Conservation (phyloP, 2,888 invertebrate genomes). For the Clitarchus hookeri region DNA sequence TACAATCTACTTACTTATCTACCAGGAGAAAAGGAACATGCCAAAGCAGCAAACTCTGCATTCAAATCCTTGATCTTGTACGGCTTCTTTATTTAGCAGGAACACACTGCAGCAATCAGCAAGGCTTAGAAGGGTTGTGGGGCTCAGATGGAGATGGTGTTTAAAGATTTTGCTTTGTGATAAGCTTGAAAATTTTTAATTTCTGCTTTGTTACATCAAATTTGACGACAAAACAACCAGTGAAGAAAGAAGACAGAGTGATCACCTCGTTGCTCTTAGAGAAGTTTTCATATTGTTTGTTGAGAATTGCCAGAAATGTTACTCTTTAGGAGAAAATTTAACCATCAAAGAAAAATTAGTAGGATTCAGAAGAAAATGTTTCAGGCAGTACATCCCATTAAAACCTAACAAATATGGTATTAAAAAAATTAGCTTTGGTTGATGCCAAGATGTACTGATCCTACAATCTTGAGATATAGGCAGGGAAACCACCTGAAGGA, state of each 20-base stretch:
- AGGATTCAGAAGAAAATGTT: background rate
- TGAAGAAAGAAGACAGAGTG: conserved; percentile 37
- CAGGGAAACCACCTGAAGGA: too few relatives aligned
- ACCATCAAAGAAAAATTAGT: background rate
- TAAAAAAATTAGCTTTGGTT: background rate
- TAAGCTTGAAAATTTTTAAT: too few relatives aligned
- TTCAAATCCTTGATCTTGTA: too few relatives aligned
- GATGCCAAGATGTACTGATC: background rate
- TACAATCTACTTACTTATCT: too few relatives aligned
- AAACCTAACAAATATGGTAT: background rate
- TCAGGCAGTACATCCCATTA: background rate
- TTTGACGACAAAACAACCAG: conserved; percentile 44
- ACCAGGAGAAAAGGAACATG: too few relatives aligned
- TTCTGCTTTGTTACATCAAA: conserved; percentile 41
- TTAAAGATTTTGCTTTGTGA: too few relatives aligned
- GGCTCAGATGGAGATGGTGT: too few relatives aligned
- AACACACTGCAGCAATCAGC: background rate
- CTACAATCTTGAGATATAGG: background rate
- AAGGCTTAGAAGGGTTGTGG: background rate
- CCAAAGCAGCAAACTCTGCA: too few relatives aligned
- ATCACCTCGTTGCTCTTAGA: conserved; percentile 41
- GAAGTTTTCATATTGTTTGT: conserved; percentile 44
- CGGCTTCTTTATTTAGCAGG: background rate
- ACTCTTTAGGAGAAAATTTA: conserved; percentile 43
- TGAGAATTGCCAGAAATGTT: conserved; percentile 40